A percentile compares a stretch with the other conserved stretches of the same genome.
phyloP scores from a whole-genome alignment of 2,888 invertebrate species.

The Trissolcus brochymenae region DNA sequence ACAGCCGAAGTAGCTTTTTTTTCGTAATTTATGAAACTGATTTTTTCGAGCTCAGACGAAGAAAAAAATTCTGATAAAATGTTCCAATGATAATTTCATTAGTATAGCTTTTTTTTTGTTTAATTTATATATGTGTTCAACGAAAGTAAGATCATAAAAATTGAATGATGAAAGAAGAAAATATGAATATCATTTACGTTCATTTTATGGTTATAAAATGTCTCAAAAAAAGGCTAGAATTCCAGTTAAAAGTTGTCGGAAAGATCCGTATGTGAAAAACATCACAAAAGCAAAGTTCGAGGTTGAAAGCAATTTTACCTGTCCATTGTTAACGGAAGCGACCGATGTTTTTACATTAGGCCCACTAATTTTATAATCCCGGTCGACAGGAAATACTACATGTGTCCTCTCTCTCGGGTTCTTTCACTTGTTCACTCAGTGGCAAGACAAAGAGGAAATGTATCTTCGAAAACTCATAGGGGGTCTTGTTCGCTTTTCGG shows the following conservation, averaged over 20 bases:
- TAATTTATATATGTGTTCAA: no score
- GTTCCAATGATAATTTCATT: no score
- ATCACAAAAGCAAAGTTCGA: conserved; percentile 27
- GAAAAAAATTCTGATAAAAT: no score
- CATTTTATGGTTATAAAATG: not conserved
- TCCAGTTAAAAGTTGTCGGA: conserved; percentile 5
- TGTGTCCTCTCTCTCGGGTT: conserved; percentile 30
- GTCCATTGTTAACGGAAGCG: conserved; percentile 62
- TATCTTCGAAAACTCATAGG: conserved; percentile 48
- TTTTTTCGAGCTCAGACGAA: no score
- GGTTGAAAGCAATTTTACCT: conserved; percentile 41
- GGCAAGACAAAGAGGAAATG: conserved; percentile 43
- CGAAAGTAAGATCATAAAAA: no score
- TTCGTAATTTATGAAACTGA: no score
- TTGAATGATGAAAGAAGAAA: no score
- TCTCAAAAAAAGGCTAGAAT: not conserved
- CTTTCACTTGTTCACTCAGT: conserved; percentile 13
- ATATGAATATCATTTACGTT: no score
- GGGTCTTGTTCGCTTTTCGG: conserved; percentile 31
- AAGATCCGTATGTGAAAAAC: conserved; percentile 38
- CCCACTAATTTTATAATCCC: conserved; percentile 70
- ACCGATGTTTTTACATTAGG: conserved; percentile 67
- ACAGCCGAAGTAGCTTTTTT: no score
- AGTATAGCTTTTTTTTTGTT: no score
- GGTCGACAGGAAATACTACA: conserved; percentile 58